Evolutionary conservation across 2,888 invertebrate species (phyloP).

Genomic region (Drosophila neonasuta): DNA sequence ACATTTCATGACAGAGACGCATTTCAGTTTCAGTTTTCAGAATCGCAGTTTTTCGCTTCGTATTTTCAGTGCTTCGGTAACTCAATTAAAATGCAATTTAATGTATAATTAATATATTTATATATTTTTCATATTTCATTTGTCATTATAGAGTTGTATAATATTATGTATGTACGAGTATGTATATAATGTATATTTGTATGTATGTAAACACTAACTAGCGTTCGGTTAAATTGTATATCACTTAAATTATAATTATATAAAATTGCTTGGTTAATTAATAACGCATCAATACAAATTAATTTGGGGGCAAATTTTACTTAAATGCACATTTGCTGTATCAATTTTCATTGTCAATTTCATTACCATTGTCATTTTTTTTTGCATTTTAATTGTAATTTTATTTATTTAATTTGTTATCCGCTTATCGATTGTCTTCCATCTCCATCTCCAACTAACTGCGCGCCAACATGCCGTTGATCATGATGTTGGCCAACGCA

Average conservation of each 20-base stretch:
- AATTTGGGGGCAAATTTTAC: constrained; percentile 35
- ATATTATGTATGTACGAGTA: constrained; percentile 31
- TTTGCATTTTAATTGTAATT: constrained; percentile 11
- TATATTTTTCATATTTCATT: constrained; percentile 32
- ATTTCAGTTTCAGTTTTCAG: background rate
- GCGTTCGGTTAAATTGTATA: constrained; percentile 58
- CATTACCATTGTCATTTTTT: background rate
- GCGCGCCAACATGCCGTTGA: constrained; percentile 89
- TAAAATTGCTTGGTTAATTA: constrained; percentile 61
- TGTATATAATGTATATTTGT: constrained; percentile 29
- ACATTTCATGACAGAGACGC: constrained; percentile 21
- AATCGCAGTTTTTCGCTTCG: background rate
- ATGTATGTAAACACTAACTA: constrained; percentile 57
- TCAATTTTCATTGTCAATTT: constrained; percentile 39
- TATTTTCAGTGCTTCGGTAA: constrained; percentile 9
- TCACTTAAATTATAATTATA: constrained; percentile 71
- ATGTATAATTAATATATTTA: constrained; percentile 54
- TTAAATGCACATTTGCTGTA: constrained; percentile 56
- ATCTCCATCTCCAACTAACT: constrained; percentile 41
- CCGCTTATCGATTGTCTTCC: constrained; percentile 14
- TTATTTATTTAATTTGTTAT: constrained; percentile 8
- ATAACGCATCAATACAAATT: constrained; percentile 60
- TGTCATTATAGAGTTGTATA: constrained; percentile 33
- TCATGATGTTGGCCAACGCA: constrained; percentile 98
- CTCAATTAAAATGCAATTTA: constrained; percentile 60